These are phyloP conservation scores for Arctocebus calabarensis DNA, from an alignment of 2,797 vertebrate species.

Conservation along the genomic window DNA sequence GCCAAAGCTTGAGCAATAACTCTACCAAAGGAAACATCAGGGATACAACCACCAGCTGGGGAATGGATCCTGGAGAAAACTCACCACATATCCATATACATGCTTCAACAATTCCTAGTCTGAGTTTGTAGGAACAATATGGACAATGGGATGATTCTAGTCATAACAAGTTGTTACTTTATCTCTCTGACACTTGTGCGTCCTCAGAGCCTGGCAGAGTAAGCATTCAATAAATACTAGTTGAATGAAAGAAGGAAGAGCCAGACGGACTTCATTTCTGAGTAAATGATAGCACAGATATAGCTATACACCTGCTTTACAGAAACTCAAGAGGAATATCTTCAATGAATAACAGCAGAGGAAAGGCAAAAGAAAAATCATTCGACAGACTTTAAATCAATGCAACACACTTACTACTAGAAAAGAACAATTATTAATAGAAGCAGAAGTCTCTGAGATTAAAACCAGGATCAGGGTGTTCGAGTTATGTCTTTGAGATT, in stretches of 20 bases:
- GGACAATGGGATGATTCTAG: slow-evolving; percentile 18
- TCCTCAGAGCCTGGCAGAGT: background rate
- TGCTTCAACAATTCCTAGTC: background rate
- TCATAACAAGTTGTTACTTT: background rate
- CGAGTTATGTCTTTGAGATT: background rate
- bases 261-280: background rate
- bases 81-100: background rate
- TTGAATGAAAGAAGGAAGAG: background rate
- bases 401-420: background rate
- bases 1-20: background rate
- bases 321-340: slow-evolving; percentile 4
- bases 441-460: background rate
- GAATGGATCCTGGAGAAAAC: background rate
- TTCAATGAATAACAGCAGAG: background rate
- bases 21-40: background rate
- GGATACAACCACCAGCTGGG: background rate
- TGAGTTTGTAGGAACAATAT: background rate
- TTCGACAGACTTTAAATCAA: background rate
- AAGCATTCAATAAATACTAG: background rate
- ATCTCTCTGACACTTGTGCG: background rate
- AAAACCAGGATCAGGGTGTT: background rate
- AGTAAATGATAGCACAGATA: background rate
- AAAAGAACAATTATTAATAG: background rate
- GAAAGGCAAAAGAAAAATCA: background rate
- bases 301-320: background rate